A percentile compares a stretch with the other conserved stretches of the same genome.
These are phyloP conservation scores for Leistus spinibarbis DNA, from an alignment of 2,888 invertebrate species.

Conservation along the genomic window DNA sequence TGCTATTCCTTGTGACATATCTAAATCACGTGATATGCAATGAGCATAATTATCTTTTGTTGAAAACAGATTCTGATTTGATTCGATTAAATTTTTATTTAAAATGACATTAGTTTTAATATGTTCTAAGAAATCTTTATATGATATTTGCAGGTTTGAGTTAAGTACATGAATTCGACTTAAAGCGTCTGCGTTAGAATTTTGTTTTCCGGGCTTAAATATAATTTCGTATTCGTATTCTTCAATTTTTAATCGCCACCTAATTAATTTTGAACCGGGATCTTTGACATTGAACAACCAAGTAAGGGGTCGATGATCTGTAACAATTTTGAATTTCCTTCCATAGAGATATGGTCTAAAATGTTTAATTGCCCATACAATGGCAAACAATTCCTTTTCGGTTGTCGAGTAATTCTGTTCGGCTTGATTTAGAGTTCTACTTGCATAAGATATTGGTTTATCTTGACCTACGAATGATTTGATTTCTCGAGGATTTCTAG, in stretches of 20 bases:
- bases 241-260: constrained; percentile 45
- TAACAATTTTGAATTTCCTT: constrained; percentile 45
- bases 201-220: constrained; percentile 45
- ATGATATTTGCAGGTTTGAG: not conserved
- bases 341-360: constrained; percentile 31
- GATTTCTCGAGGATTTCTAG: constrained; percentile 24
- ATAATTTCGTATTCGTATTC: constrained; percentile 47
- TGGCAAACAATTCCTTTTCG: constrained; percentile 27
- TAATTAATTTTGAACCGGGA: constrained; percentile 43
- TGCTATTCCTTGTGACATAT: not conserved
- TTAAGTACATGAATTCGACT: constrained; percentile 38
- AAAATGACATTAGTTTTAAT: not conserved
- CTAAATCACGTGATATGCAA: constrained; percentile 1
- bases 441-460: constrained; percentile 23
- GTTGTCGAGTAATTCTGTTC: constrained; percentile 8
- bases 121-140: constrained; percentile 1
- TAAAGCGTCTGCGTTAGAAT: constrained; percentile 46
- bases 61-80: not conserved
- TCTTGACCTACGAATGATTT: constrained; percentile 11
- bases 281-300: constrained; percentile 46
- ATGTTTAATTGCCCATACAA: constrained; percentile 25
- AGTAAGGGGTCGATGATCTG: constrained; percentile 45
- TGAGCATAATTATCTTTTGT: constrained; percentile 15
- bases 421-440: constrained; percentile 15
- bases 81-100: constrained; percentile 9